Evolutionary conservation across 2,888 invertebrate genomes (phyloP), one percentile per base, ranked within the genome.

Genomic region (Hololepta plana): DNA sequence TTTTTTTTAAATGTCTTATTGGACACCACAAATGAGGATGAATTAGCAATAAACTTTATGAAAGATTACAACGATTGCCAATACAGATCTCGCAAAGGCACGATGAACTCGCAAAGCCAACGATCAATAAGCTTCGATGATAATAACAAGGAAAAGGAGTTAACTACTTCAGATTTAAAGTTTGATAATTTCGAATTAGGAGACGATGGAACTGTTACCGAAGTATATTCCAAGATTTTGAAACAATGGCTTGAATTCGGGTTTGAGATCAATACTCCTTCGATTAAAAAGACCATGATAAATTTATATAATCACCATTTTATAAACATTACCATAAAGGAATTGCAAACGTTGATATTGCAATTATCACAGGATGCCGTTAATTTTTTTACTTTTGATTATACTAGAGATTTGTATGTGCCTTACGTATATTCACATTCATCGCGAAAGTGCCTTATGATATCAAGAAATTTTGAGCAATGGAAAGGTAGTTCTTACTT

Each of bases 241-340:
- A 55, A 60, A 8, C 49, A 57, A 12, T 74, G 73, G 72, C 53
- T 72, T 31, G 59, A 66, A 29, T 69, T 63, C 46, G 72, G 67
- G 14, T 41, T 57, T 20, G 51, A 53, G 11, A 45, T 67, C 11
- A 51, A 53, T 26, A 66, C 64, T 1, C 67, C 73, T 6, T 59
- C 73, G 3, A 59, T 72, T 4, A 62, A 56, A 33, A 67, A 62
- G 37, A 59, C 62, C 29, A 49, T 49, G 26, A 55, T 67, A 1
- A 45, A 39, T 11, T 41, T 64, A 29, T 47, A 47, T 14, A 52
- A 55, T 29, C 49, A 52, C 28, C 62, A 64, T 37, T 43, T 57
- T 2, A 44, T 62, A 11, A 45, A 50, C 15, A 49, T 56, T 2
- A 55, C 54, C 2, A 46, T 63, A 3, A 50, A 47, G 26, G 63